These are phyloP conservation scores for Alectoris magna DNA, from an alignment of 2,797 vertebrate species.

Conservation along the genomic window DNA sequence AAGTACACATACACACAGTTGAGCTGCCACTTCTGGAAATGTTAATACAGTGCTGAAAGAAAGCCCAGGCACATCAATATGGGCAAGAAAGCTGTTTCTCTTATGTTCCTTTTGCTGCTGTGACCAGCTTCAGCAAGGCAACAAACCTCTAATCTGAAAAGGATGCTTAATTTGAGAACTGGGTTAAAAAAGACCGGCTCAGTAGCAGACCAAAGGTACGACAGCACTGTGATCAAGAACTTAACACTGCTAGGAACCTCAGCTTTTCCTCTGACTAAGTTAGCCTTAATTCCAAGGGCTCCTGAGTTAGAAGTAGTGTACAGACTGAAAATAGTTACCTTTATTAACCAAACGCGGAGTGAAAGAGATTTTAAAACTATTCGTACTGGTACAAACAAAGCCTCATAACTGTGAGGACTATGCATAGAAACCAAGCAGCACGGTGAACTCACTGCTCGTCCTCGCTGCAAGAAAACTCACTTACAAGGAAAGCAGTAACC, in stretches of 20 bases:
- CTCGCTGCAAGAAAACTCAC: accelerated
- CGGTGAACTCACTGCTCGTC: background rate
- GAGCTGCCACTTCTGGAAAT: background rate
- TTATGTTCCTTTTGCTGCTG: accelerated
- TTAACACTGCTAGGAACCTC: background rate
- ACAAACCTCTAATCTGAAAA: background rate
- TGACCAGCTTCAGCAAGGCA: accelerated
- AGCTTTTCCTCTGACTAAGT: background rate
- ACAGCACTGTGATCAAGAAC: accelerated
- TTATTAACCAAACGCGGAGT: background rate
- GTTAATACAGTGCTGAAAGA: accelerated
- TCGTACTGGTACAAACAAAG: background rate
- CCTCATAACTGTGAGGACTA: accelerated
- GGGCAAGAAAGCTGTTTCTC: accelerated
- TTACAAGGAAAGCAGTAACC: accelerated
- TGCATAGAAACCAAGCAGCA: background rate
- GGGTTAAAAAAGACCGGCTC: background rate
- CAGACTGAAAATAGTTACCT: background rate
- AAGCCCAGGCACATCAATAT: accelerated
- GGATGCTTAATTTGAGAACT: background rate
- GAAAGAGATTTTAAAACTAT: background rate
- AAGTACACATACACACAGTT: accelerated
- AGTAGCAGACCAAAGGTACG: accelerated
- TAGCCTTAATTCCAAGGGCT: background rate
- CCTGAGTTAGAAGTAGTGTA: background rate